Base-by-base conservation (phyloP, 2,113 vertebrate genomes). In the Hippocampus zosterae region DNA sequence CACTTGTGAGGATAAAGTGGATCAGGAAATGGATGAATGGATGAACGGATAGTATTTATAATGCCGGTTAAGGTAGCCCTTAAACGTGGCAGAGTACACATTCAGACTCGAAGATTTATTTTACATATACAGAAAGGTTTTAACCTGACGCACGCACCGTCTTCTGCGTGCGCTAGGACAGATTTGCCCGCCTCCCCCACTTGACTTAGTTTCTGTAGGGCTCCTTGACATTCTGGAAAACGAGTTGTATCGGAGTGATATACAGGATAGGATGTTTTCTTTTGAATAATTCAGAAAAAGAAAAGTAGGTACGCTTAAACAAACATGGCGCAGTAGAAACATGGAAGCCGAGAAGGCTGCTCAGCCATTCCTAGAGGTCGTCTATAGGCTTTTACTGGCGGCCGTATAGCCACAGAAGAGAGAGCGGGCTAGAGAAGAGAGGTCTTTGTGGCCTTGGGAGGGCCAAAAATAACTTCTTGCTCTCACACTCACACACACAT, bases 391-490 rank as follows among this genome's bases (percentile, higher is more conserved):
- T 40, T 74, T 56, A 66, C 48, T 65, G 21, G 41, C 48, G 62
- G 64, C 70, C 67, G 69, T 82, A 71, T 33, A 82, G 67, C 75
- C 57, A 40, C 55, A 69, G 57, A 61, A 15, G 41, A 55, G 23
- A 53, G 60, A 80, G 76, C 67, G 50, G 53, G 10, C 40, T 50
- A 72, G 48, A 73, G 76, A 69, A 40, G 67, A 71, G 81, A 82
- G 80, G 62, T 67, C 76, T 88, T 71, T 81, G 81, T 87, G 86
- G 88, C 84, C 84, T 87, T 85, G 74, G 67, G 79, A 65, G 66
- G 81, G 66, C 80, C 86, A 86, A 87, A 90, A 89, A 91, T 90
- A 91, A 85, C 57, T 0, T 55, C 68, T 68, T 73, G 66, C 73
- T 69, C 69, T 69, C 72, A 75, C 68, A 75, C 75, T 9, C 41